These are phyloP conservation scores for Drosophila pallidifrons DNA, from an alignment of 1,140 invertebrate genomes.

Conservation along the genomic window DNA sequence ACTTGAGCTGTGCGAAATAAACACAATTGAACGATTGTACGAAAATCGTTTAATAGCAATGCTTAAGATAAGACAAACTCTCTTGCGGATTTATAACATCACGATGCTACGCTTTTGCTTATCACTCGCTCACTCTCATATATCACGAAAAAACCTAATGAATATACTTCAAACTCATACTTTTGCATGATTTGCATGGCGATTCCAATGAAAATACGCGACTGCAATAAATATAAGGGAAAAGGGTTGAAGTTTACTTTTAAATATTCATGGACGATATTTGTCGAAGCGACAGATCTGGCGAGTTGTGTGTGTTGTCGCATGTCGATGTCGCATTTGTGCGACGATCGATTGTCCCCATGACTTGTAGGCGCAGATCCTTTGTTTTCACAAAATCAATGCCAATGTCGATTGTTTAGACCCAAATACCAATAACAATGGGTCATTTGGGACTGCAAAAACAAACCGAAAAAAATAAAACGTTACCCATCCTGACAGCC, in stretches of 20 bases:
- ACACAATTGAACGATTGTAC: conserved; percentile 59
- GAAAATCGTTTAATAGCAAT: conserved; percentile 63
- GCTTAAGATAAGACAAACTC: conserved; percentile 15
- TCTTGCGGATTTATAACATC: conserved; percentile 1
- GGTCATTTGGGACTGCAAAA: conserved; percentile 63
- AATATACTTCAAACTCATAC: conserved; percentile 29
- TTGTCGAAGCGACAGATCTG: conserved; percentile 80
- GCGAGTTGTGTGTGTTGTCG: conserved; percentile 39
- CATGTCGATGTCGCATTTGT: conserved; percentile 36
- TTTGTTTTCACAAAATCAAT: conserved; percentile 43
- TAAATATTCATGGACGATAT: conserved; percentile 81
- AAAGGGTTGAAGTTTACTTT: conserved; percentile 40
- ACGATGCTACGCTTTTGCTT: conserved; percentile 10
- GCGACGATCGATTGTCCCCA: conserved; percentile 72
- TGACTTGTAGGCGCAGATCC: conserved; percentile 30
- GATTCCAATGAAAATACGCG: conserved; percentile 44
- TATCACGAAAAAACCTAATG: conserved; percentile 17
- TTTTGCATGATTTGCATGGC: conserved; percentile 45
- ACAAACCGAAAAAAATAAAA: background rate
- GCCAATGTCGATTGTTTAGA: conserved; percentile 68
- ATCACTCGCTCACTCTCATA: conserved; percentile 33
- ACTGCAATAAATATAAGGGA: conserved; percentile 55
- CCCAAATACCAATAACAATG: conserved; percentile 64
- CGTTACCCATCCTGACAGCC: conserved; percentile 77
- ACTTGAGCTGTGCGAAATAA: conserved; percentile 15